Evolutionary conservation across 2,113 vertebrate genomes (phyloP).

Genomic region (Bettongia penicillata): DNA sequence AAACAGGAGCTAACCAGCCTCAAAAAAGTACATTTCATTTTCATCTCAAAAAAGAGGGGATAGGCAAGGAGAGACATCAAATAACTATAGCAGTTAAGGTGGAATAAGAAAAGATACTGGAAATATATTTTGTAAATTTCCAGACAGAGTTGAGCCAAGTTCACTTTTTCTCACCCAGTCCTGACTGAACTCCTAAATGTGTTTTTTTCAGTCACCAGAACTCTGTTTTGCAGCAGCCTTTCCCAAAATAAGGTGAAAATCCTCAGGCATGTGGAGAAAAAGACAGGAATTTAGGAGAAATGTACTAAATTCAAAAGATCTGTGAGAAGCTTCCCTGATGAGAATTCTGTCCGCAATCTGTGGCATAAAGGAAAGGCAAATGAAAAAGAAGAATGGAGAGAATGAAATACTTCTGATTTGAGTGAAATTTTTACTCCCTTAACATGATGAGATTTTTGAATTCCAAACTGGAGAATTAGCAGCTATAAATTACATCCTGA

Average conservation of each 20-base stretch:
- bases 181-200: neutral
- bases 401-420: neutral
- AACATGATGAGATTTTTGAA: neutral
- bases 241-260: neutral
- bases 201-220: neutral
- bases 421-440: neutral
- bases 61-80: neutral
- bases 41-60: neutral
- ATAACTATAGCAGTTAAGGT: neutral
- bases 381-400: neutral
- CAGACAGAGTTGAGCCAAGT: neutral
- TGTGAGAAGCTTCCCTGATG: neutral
- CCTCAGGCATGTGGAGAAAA: neutral
- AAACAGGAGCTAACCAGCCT: neutral
- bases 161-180: neutral
- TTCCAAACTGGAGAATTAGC: neutral
- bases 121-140: slow-evolving; percentile 19
- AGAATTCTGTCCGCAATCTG: neutral
- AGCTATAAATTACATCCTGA: neutral
- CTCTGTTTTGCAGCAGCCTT: neutral
- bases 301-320: neutral
- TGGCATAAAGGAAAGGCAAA: neutral
- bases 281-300: neutral
- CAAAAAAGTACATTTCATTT: neutral
- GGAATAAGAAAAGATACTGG: neutral